Conservation (phyloP, 2,113 vertebrate genomes). For the Odobenus rosmarus region DNA sequence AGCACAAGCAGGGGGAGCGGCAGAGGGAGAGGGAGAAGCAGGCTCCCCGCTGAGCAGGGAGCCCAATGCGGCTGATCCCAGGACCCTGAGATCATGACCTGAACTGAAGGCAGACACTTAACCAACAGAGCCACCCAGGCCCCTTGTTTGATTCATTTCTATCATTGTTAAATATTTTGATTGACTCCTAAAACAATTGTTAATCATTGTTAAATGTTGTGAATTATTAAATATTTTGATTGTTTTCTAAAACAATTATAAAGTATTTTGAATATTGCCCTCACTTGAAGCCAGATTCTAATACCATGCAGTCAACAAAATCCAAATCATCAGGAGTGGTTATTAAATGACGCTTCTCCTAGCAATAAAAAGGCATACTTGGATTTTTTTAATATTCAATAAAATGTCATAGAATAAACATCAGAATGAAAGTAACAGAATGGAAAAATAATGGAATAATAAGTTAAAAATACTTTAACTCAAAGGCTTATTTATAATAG, state of each 20-base stretch:
- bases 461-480: background rate
- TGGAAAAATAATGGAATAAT: background rate
- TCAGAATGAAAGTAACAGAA: constrained; percentile 19
- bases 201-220: background rate
- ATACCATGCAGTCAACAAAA: background rate
- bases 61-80: background rate
- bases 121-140: background rate
- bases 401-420: background rate
- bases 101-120: background rate
- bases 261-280: constrained; percentile 20
- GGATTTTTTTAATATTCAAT: background rate
- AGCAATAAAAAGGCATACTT: background rate
- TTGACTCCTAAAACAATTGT: background rate
- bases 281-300: background rate
- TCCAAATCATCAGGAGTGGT: background rate
- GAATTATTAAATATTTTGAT: background rate
- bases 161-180: background rate
- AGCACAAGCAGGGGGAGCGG: background rate
- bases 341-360: background rate
- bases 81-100: background rate
- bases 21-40: background rate
- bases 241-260: background rate
- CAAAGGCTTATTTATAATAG: background rate
- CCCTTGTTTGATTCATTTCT: background rate
- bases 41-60: background rate